Percentiles rank a stretch among this genome's conserved stretches.
phyloP scores from a whole-genome alignment of 2,888 invertebrate species.

The Drosophila koepferae region DNA sequence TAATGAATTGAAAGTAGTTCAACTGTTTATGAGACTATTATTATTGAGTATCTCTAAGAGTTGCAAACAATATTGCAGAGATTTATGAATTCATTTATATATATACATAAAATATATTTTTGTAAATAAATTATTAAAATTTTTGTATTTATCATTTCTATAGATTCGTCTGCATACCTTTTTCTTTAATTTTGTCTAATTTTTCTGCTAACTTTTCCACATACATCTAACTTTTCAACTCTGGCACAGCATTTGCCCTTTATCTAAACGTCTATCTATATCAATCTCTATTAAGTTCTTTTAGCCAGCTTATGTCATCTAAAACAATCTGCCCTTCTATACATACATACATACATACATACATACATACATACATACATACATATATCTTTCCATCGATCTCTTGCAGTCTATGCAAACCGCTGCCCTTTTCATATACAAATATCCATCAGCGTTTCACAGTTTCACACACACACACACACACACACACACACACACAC shows the following conservation, averaged over 20 bases:
- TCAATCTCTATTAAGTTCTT: not conserved
- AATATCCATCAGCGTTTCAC: not conserved
- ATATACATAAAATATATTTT: too few species aligned
- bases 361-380: too few species aligned
- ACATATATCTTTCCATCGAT: not conserved
- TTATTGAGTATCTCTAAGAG: not conserved
- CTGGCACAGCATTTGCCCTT: not conserved
- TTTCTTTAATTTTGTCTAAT: too few species aligned
- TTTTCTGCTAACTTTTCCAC: not conserved
- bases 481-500: not conserved
- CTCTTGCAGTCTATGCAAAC: not conserved
- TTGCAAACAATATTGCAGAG: not conserved
- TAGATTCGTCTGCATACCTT: too few species aligned
- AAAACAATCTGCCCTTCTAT: not conserved
- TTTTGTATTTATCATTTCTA: too few species aligned
- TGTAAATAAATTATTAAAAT: too few species aligned
- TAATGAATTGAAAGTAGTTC: too few species aligned
- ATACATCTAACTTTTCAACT: not conserved
- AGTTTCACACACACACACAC: not conserved
- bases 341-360: not conserved
- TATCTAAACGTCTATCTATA: not conserved
- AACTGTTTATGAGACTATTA: not conserved
- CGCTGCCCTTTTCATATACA: conserved; percentile 1
- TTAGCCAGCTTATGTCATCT: not conserved
- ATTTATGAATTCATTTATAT: too few species aligned